phyloP scores from a whole-genome alignment of 2,113 vertebrate genomes.

The Noctilio leporinus region DNA sequence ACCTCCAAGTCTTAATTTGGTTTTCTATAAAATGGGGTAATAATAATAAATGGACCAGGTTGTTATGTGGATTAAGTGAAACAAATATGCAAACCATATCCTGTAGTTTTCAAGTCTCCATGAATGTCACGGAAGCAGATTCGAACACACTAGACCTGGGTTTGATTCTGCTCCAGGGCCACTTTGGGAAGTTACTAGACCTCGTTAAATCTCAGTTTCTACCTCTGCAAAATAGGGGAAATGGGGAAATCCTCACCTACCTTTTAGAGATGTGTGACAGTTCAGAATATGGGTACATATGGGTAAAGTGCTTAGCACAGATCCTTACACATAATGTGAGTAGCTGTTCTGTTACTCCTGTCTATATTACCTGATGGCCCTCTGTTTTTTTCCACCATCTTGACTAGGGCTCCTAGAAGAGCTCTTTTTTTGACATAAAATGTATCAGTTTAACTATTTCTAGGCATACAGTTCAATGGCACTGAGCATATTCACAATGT shows the following conservation, averaged over 20 bases:
- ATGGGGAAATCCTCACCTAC: background rate
- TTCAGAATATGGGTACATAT: background rate
- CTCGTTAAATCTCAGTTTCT: background rate
- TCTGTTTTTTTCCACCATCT: background rate
- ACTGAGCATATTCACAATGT: background rate
- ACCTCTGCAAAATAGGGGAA: background rate
- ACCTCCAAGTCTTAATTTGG: background rate
- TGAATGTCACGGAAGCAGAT: background rate
- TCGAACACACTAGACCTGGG: background rate
- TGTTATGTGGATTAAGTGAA: background rate
- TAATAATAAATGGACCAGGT: background rate
- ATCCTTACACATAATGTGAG: background rate
- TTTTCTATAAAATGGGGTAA: background rate
- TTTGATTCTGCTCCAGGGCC: background rate
- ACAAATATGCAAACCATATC: background rate
- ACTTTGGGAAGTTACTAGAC: background rate
- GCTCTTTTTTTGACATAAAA: background rate
- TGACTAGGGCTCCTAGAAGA: background rate
- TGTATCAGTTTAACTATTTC: background rate
- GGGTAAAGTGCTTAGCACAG: background rate
- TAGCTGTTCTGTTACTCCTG: background rate
- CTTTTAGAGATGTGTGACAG: background rate
- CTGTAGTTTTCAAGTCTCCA: background rate
- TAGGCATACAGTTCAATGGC: background rate
- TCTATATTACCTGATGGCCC: rapidly evolving